Evolutionary conservation across 2,888 invertebrate species (phyloP).

Genomic region (Tiliacea aurago): DNA sequence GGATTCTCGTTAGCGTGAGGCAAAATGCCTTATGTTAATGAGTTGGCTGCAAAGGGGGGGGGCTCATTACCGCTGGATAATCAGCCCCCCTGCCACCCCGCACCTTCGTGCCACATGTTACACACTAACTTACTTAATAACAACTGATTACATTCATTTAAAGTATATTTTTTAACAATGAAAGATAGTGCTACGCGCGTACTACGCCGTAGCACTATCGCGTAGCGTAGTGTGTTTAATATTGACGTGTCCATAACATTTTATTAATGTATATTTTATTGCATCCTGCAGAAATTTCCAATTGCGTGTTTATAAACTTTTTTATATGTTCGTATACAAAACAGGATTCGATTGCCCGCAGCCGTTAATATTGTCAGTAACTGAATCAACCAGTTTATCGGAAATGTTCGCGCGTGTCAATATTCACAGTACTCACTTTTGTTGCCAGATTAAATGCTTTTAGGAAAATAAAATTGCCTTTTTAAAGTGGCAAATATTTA

Average conservation of each 20-base stretch:
- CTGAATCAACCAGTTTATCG: slow-evolving; percentile 23
- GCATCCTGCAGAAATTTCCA: slow-evolving; percentile 9
- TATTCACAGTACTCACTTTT: slow-evolving; percentile 17
- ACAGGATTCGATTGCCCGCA: not conserved
- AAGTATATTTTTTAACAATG: slow-evolving; percentile 3
- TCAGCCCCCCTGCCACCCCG: slow-evolving; percentile 64
- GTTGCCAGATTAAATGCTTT: slow-evolving; percentile 6
- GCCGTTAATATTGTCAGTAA: slow-evolving; percentile 27
- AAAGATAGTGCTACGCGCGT: slow-evolving; percentile 14
- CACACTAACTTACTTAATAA: slow-evolving; percentile 24
- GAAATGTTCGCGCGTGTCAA: slow-evolving; percentile 13
- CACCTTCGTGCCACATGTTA: slow-evolving; percentile 27
- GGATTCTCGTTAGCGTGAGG: slow-evolving; percentile 63
- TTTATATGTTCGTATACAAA: not conserved
- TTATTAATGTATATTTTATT: slow-evolving; percentile 18
- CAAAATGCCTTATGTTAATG: slow-evolving; percentile 69
- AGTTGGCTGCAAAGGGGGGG: slow-evolving; percentile 61
- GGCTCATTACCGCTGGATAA: slow-evolving; percentile 64
- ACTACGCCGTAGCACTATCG: slow-evolving; percentile 19
- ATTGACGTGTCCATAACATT: slow-evolving; percentile 6
- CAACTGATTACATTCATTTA: slow-evolving; percentile 26
- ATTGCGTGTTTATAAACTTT: not conserved
- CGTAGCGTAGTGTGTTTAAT: slow-evolving; percentile 18
- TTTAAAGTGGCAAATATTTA: slow-evolving; percentile 31
- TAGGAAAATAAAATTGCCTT: slow-evolving; percentile 40